Evolutionary conservation across 2,797 vertebrate genomes (phyloP), one percentile per base, ranked within the genome.

Genomic region (Melanotaenia parkinsoni): DNA sequence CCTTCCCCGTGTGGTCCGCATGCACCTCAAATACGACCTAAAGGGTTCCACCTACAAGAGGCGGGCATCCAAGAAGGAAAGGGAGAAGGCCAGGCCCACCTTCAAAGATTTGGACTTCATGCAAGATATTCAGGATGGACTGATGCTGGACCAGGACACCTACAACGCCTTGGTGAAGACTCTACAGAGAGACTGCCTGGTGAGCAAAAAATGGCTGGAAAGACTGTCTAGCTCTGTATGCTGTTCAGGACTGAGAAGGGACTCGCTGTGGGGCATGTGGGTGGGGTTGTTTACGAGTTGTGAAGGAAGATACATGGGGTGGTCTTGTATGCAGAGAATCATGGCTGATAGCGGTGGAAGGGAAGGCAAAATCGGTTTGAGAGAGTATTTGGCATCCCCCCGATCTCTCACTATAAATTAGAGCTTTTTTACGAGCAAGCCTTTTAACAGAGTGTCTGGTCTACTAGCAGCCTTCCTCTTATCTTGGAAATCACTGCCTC

Each of bases 61-160:
- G 58, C 94, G 97, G 22, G 98, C 98, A 0, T 98, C 97, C 86
- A 98, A 95, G 91, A 99, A 99, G 82, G 98, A 99, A 77, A 93
- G 97, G 26, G 97, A 99, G 82, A 99, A 99, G 84, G 95, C 95
- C 51, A 92, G 85, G 77, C 98, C 98, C 62, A 99, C 98, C 0
- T 98, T 96, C 93, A 99, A 99, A 90, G 98, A 99, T 87, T 92
- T 99, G 40, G 98, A 99, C 88, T 99, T 99, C 89, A 98, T 99
- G 89, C 97, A 99, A 74, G 96, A 99, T 85, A 83, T 96, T 83
- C 95, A 93, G 0, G 98, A 99, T 0, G 98, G 97, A 61, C 94
- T 99, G 56, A 94, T 98, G 93, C 87, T 99, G 67, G 98, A 99
- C 12, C 93, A 95, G 0, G 98, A 99, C 91, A 99, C 97, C 14